Evolutionary conservation across 2,113 vertebrate genomes (phyloP).

Genomic region (Bos indicus): DNA sequence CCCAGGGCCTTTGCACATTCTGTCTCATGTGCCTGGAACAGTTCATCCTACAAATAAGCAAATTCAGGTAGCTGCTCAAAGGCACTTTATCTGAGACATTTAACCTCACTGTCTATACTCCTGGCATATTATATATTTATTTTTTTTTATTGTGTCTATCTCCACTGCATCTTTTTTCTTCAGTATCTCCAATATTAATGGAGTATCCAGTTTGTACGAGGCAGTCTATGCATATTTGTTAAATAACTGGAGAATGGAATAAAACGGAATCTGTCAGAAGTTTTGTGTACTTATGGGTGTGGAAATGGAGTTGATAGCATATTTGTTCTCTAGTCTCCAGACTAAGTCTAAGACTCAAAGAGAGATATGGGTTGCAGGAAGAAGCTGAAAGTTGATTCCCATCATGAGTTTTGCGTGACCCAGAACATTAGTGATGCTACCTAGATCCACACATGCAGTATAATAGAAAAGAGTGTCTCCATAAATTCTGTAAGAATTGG

Average conservation of each 20-base stretch:
- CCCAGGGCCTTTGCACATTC: not conserved
- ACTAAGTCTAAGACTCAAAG: not conserved
- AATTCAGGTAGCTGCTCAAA: not conserved
- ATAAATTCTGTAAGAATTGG: not conserved
- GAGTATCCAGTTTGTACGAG: not conserved
- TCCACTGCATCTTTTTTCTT: not conserved
- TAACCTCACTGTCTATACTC: not conserved
- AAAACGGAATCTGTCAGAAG: not conserved
- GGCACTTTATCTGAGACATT: not conserved
- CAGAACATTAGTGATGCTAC: not conserved
- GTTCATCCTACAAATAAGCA: not conserved
- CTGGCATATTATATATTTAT: not conserved
- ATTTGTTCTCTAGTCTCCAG: not conserved
- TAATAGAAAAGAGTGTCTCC: not conserved
- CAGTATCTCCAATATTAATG: not conserved
- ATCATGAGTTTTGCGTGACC: not conserved
- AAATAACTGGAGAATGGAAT: not conserved
- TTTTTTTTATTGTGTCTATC: not conserved
- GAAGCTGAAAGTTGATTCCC: not conserved
- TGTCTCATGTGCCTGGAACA: not conserved
- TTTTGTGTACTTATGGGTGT: not conserved
- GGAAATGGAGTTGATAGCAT: not conserved
- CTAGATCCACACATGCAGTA: not conserved
- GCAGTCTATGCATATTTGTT: not conserved
- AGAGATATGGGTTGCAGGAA: not conserved